These are phyloP conservation scores for Arenaria interpres DNA, from an alignment of 2,113 vertebrate species.

Conservation along the genomic window DNA sequence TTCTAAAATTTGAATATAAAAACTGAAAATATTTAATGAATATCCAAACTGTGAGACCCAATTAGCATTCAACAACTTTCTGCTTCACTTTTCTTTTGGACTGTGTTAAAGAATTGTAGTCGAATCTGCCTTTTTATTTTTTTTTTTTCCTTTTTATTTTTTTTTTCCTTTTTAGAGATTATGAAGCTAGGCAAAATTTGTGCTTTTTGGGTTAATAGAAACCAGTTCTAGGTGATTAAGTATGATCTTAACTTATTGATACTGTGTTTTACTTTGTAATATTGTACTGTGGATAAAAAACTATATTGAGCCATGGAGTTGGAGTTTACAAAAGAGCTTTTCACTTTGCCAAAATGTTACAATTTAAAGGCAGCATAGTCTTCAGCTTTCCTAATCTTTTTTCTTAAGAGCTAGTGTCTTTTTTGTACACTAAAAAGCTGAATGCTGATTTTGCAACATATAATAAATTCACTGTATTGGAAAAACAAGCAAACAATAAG, in stretches of 20 bases:
- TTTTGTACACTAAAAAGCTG: slow-evolving; percentile 76
- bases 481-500: slow-evolving; percentile 43
- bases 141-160: neutral
- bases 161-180: slow-evolving; percentile 27
- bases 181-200: slow-evolving; percentile 52
- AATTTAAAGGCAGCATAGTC: slow-evolving; percentile 61
- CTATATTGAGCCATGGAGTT: slow-evolving; percentile 77
- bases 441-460: slow-evolving; percentile 76
- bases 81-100: slow-evolving; percentile 61
- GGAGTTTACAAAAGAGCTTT: slow-evolving; percentile 80
- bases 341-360: slow-evolving; percentile 81
- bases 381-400: slow-evolving; percentile 75
- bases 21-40: slow-evolving; percentile 57
- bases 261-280: slow-evolving; percentile 69
- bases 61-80: slow-evolving; percentile 38
- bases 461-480: slow-evolving; percentile 79
- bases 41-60: slow-evolving; percentile 53
- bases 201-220: slow-evolving; percentile 66
- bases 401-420: slow-evolving; percentile 74
- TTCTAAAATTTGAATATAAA: slow-evolving; percentile 72
- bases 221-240: slow-evolving; percentile 68
- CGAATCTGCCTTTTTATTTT: slow-evolving; percentile 9
- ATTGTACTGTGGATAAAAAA: slow-evolving; percentile 73
- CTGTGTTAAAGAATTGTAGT: slow-evolving; percentile 42
- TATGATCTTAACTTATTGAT: slow-evolving; percentile 79